Evolutionary conservation across 2,888 invertebrate genomes (phyloP).

Genomic region (Aelia acuminata): DNA sequence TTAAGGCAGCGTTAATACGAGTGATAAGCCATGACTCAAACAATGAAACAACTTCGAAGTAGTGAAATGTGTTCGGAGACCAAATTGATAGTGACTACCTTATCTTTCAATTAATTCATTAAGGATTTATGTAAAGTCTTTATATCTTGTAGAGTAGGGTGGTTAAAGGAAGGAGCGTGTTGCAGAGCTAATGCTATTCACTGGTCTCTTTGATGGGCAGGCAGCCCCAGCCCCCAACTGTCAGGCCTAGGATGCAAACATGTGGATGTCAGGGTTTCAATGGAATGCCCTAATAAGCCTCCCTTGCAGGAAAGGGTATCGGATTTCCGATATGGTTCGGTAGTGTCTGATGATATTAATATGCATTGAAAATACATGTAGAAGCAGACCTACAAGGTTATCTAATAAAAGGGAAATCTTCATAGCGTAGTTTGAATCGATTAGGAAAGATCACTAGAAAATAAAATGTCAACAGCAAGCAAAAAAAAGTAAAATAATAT

Average conservation of each 20-base stretch:
- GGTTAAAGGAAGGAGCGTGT: background rate
- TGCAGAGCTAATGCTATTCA: constrained; percentile 3
- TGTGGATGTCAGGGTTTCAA: constrained; percentile 3
- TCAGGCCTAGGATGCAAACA: constrained; percentile 28
- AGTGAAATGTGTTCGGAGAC: no score
- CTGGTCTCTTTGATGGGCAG: constrained; percentile 20
- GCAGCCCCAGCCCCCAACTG: background rate
- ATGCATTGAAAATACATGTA: background rate
- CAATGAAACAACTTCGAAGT: no score
- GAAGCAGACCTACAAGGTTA: background rate
- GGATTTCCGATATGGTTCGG: background rate
- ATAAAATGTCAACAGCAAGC: no score
- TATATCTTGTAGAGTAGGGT: background rate
- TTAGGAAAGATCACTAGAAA: no score
- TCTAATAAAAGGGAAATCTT: background rate
- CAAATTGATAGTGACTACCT: no score
- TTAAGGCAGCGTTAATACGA: no score
- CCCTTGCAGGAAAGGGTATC: background rate
- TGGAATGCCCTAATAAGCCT: background rate
- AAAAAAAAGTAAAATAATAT: no score
- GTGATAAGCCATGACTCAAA: no score
- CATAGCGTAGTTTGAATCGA: no score
- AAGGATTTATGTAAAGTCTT: background rate
- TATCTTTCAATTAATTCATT: background rate
- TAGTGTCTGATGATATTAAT: background rate